Evolutionary conservation across 2,888 invertebrate genomes (phyloP).

Genomic region (Cordilura impudica): DNA sequence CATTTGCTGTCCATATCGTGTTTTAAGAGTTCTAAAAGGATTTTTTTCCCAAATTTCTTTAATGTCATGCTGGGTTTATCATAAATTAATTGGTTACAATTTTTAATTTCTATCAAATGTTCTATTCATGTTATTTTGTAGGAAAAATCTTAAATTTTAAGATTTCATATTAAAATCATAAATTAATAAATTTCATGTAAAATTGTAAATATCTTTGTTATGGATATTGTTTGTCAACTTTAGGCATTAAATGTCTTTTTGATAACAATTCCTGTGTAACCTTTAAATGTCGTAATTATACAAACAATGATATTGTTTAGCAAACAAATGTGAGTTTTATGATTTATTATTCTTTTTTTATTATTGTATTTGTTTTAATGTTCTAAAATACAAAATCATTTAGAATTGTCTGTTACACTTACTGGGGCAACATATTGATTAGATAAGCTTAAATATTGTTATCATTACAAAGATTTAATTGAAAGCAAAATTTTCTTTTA

Average conservation of each 20-base stretch:
- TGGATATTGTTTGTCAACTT: neutral
- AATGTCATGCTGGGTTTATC: slow-evolving; percentile 37
- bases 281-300: neutral
- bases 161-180: neutral
- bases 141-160: neutral
- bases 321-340: neutral
- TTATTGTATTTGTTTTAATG: neutral
- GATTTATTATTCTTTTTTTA: too few relatives aligned
- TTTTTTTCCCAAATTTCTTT: slow-evolving; percentile 4
- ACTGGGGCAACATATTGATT: neutral
- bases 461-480: too few relatives aligned
- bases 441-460: slow-evolving; percentile 1
- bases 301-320: neutral
- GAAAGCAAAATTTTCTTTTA: too few relatives aligned
- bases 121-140: neutral
- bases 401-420: neutral
- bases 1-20: neutral
- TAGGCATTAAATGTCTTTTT: neutral
- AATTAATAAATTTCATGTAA: neutral
- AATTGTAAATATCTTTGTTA: neutral
- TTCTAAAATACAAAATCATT: neutral
- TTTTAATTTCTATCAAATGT: slow-evolving; percentile 25
- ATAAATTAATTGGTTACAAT: neutral
- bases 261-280: neutral
- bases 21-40: slow-evolving; percentile 16